Evolutionary conservation across 2,113 vertebrate species (phyloP).

Genomic region (Bubo blakistoni): DNA sequence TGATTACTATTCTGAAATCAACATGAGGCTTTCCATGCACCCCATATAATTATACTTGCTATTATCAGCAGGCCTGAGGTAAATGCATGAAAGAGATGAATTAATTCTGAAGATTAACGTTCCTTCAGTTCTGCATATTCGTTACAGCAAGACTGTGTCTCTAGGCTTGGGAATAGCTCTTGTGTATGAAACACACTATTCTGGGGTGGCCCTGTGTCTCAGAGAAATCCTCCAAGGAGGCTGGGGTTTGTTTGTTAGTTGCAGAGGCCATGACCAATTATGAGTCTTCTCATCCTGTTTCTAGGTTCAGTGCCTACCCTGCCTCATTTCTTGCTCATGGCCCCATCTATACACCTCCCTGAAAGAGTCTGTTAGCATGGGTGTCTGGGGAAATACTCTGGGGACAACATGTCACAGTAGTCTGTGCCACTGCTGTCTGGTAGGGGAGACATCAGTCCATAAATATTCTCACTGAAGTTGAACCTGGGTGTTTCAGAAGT

Average conservation of each 20-base stretch:
- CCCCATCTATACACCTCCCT: background rate
- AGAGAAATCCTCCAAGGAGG: background rate
- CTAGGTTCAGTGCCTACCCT: background rate
- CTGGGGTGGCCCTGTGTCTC: background rate
- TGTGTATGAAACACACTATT: background rate
- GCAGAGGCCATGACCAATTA: background rate
- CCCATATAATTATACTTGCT: accelerated
- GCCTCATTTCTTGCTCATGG: background rate
- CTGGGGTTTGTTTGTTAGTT: background rate
- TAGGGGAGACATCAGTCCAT: background rate
- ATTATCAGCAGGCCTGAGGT: background rate
- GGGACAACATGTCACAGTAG: accelerated
- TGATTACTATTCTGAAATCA: background rate
- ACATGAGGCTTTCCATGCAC: background rate
- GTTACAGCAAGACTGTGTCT: background rate
- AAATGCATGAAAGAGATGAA: accelerated
- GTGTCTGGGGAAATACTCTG: background rate
- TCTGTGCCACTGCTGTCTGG: background rate
- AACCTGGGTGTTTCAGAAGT: background rate
- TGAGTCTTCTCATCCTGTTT: background rate
- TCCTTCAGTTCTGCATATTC: background rate
- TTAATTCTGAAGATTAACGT: background rate
- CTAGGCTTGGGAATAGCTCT: background rate
- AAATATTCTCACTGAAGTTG: background rate
- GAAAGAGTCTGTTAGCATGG: background rate